Evolutionary conservation across 2,888 invertebrate genomes (phyloP).

Genomic region (Cataglyphis livida): DNA sequence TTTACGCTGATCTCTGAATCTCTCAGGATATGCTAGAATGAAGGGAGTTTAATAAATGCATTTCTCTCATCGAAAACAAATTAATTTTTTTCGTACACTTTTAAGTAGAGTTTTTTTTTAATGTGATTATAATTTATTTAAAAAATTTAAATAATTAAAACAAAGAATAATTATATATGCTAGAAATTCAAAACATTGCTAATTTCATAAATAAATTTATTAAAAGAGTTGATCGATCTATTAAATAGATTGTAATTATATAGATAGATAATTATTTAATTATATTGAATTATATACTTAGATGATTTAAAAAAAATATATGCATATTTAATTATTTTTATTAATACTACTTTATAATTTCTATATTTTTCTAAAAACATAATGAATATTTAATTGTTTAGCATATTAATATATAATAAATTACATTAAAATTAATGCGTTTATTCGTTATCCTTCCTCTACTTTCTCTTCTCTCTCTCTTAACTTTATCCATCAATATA

Average conservation of each 20-base stretch:
- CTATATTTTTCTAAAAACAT: background rate
- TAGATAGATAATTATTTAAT: background rate
- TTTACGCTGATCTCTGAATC: background rate
- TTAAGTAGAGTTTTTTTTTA: background rate
- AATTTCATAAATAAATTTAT: background rate
- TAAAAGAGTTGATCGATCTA: background rate
- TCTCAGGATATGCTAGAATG: background rate
- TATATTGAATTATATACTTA: background rate
- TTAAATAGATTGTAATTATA: background rate
- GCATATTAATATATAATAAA: background rate
- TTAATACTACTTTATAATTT: background rate
- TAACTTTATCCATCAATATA: background rate
- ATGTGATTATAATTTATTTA: background rate
- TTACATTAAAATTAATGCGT: background rate
- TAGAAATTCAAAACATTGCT: background rate
- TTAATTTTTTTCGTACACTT: background rate
- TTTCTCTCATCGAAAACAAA: background rate
- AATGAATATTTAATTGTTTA: background rate
- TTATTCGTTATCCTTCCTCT: background rate
- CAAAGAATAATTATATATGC: background rate
- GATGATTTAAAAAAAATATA: background rate
- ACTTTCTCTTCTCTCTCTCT: background rate
- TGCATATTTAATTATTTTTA: background rate
- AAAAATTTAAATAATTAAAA: background rate
- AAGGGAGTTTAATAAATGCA: constrained; percentile 15